These are phyloP conservation scores for Myrmecobius fasciatus DNA, from an alignment of 2,113 vertebrate genomes.

Conservation along the genomic window DNA sequence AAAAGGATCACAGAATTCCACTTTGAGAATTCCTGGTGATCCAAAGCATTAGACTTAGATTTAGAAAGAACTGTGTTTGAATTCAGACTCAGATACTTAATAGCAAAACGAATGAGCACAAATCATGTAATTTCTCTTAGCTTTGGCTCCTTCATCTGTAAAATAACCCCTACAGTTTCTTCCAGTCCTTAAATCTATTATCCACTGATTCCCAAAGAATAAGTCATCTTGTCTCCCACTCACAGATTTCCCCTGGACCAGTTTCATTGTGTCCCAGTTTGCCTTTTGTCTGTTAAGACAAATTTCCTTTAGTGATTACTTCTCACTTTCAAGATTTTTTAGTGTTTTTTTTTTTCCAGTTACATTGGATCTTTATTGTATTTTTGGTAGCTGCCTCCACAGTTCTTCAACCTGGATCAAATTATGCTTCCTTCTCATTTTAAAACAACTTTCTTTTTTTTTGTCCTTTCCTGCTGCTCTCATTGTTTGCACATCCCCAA, in stretches of 20 bases:
- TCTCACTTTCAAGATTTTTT: neutral
- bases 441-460: neutral
- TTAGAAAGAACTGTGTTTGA: neutral
- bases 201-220: conserved; percentile 44
- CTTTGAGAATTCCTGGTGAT: neutral
- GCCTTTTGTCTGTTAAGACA: neutral
- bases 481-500: neutral
- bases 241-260: neutral
- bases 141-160: neutral
- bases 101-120: neutral
- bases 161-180: neutral
- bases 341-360: neutral
- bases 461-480: neutral
- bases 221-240: conserved; percentile 9
- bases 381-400: neutral
- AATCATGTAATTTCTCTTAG: neutral
- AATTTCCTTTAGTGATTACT: neutral
- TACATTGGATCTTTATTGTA: neutral
- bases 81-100: neutral
- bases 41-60: neutral
- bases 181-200: neutral
- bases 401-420: neutral
- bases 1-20: neutral
- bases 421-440: neutral
- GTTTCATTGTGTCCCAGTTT: conserved; percentile 12